Conservation (phyloP, 2,888 invertebrate species). For the Craniophora ligustri region DNA sequence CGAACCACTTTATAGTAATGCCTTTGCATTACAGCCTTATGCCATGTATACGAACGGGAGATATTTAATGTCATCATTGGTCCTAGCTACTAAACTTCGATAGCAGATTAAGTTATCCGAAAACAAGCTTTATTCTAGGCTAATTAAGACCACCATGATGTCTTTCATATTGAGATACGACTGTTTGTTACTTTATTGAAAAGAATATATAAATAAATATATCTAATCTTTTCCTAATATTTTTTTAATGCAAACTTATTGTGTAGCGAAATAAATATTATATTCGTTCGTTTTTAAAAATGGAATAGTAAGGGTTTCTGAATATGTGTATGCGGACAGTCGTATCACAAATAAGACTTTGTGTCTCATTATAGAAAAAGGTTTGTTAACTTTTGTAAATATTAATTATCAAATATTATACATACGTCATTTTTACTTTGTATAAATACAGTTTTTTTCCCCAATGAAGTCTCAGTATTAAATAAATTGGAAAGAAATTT, state of each 20-base stretch:
- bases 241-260: slow-evolving; percentile 39
- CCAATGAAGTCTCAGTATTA: slow-evolving; percentile 80
- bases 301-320: slow-evolving; percentile 42
- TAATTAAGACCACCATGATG: slow-evolving; percentile 72
- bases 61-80: slow-evolving; percentile 78
- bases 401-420: slow-evolving; percentile 70
- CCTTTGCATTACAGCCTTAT: slow-evolving; percentile 90
- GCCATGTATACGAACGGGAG: slow-evolving; percentile 91
- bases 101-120: slow-evolving; percentile 76
- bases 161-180: slow-evolving; percentile 61
- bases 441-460: slow-evolving; percentile 66
- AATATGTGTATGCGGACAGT: slow-evolving; percentile 51
- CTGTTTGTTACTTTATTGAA: slow-evolving; percentile 38
- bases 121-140: slow-evolving; percentile 85
- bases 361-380: slow-evolving; percentile 65
- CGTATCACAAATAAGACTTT: slow-evolving; percentile 65
- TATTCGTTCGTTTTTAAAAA: slow-evolving; percentile 43
- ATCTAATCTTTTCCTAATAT: slow-evolving; percentile 37
- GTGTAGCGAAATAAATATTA: slow-evolving; percentile 47
- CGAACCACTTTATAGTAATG: slow-evolving; percentile 81
- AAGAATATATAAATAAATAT: slow-evolving; percentile 27
- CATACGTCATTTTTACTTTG: slow-evolving; percentile 69
- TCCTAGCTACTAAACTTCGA: slow-evolving; percentile 75
- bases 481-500: slow-evolving; percentile 54
- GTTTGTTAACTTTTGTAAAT: slow-evolving; percentile 85